Percentiles rank a stretch among this genome's conserved stretches.
phyloP scores from a whole-genome alignment of 2,888 invertebrate genomes.

The Acleris literana region DNA sequence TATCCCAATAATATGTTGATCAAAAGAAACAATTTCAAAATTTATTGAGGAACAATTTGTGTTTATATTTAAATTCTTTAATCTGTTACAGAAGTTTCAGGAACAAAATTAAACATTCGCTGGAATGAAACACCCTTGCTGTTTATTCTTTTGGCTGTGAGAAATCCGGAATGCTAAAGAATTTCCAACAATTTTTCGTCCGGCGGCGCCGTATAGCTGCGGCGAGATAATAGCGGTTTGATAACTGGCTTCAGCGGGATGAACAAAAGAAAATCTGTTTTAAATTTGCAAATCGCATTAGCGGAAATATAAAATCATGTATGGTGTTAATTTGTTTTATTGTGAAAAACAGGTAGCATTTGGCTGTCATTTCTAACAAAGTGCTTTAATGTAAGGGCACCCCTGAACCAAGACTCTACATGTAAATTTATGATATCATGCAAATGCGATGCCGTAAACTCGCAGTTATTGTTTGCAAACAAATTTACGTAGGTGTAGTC shows the following conservation, averaged over 20 bases:
- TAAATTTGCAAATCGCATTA: constrained; percentile 7
- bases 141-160: constrained; percentile 43
- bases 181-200: constrained; percentile 47
- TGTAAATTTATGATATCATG: constrained; percentile 7
- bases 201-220: constrained; percentile 39
- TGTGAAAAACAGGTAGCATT: too few species aligned
- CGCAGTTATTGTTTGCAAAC: constrained; percentile 27
- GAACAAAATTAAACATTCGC: too few species aligned
- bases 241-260: constrained; percentile 42
- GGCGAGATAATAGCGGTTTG: constrained; percentile 48
- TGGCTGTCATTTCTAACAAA: too few species aligned
- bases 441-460: constrained; percentile 31
- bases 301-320: not conserved
- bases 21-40: too few species aligned
- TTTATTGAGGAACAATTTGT: too few species aligned
- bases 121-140: constrained; percentile 12
- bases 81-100: too few species aligned
- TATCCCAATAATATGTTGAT: too few species aligned
- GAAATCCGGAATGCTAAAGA: constrained; percentile 46
- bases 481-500: constrained; percentile 22
- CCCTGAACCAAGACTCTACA: constrained; percentile 10
- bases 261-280: constrained; percentile 4
- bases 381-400: constrained; percentile 2
- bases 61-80: too few species aligned
- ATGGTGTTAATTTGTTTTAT: too few species aligned